Base-by-base conservation (phyloP, 2,888 invertebrate genomes). In the Agrotis puta region DNA sequence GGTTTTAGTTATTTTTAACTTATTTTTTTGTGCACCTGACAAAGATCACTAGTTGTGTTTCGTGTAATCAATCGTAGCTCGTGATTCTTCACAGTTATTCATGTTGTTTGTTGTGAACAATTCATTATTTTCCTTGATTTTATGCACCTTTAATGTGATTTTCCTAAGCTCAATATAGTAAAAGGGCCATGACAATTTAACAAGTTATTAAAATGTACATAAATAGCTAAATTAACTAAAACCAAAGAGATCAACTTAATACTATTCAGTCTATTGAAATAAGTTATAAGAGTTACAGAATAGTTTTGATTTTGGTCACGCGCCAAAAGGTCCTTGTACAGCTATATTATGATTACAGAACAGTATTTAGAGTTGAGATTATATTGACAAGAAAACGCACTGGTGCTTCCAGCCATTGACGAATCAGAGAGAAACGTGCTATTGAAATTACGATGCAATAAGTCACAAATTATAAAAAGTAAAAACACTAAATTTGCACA, bases 161-260 rank as follows among this genome's bases (percentile, higher is more conserved):
- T 11, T 18, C 48, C 9, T 56, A n/a, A 27, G 43, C 33, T 74
- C 33, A 57, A 39, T 43, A 33, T 43, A 33, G 27, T 45, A 24
- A 39, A 47, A 69, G 50, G 33, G 77, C 69, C 77, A 77, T 80
- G 69, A 80, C 64, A 73, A 43, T 59, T 43, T 33, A 33, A 33
- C 9, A 33, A 33, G 9, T 33, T 33, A 33, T 33, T 33, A 33
- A 33, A 33, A 33, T 33, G 33, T 33, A 33, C 33, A 33, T 33
- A 33, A 33, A 70, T 54, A 53, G 16, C 48, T 64, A 65, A 70
- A 70, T 59, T 70, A 62, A 71, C 48, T 69, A 61, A 68, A 74
- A 82, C 83, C 83, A 83, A 83, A 83, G 83, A 83, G 3, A 59
- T 74, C n/a, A 56, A 74, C 43, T 65, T 61, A n/a, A 33, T 69